Conservation (phyloP, 2,113 vertebrate genomes). For the Indri indri region DNA sequence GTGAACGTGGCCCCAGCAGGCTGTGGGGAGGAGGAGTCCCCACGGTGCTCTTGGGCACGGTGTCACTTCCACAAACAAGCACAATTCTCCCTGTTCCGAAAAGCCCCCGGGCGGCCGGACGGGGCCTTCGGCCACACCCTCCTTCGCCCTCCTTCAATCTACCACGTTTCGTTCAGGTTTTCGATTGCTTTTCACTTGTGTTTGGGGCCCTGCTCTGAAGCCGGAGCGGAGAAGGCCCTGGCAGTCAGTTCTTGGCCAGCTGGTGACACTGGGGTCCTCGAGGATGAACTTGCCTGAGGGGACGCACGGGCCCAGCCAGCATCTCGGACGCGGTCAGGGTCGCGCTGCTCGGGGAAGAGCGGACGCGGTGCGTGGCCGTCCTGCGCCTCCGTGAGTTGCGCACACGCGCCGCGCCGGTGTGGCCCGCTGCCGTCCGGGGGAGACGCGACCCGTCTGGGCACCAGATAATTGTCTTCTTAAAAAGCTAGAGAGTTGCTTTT, state of each 20-base stretch:
- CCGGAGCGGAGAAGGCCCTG: not conserved
- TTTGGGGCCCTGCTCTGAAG: not conserved
- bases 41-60: not conserved
- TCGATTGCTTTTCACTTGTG: not conserved
- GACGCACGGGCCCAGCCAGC: rapidly evolving
- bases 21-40: too few species aligned
- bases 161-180: not conserved
- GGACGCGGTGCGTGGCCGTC: rapidly evolving
- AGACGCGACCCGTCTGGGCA: not conserved
- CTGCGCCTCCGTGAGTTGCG: not conserved
- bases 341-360: rapidly evolving
- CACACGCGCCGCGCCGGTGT: not conserved
- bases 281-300: not conserved
- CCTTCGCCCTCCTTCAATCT: not conserved
- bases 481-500: not conserved
- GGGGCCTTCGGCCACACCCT: not conserved
- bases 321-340: rapidly evolving
- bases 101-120: rapidly evolving
- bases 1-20: not conserved
- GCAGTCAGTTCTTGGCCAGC: not conserved
- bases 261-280: too few species aligned
- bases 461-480: not conserved
- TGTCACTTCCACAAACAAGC: rapidly evolving
- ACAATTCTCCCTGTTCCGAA: not conserved
- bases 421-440: not conserved